A percentile compares a stretch with the other conserved stretches of the same genome.
Evolutionary conservation across 1,140 invertebrate genomes (phyloP).

Genomic region (Cydia pomonella): DNA sequence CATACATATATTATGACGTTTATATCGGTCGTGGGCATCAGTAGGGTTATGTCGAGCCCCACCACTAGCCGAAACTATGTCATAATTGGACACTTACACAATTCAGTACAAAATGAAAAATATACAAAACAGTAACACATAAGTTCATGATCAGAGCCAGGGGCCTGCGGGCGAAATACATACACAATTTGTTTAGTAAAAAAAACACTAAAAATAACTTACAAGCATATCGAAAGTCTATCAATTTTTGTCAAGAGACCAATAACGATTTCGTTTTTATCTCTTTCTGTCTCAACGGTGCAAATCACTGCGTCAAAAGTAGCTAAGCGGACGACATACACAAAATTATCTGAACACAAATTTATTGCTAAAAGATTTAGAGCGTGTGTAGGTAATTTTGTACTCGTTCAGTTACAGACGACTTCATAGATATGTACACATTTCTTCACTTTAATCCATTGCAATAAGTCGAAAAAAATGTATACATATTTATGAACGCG

Average conservation of each 20-base stretch:
- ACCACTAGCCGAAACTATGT: constrained; percentile 38
- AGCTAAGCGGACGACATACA: no score
- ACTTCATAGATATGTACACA: no score
- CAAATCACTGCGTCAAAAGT: not conserved
- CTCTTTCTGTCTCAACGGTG: not conserved
- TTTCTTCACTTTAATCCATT: no score
- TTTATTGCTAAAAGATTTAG: no score
- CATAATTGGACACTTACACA: not conserved
- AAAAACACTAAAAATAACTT: not conserved
- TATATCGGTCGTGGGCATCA: not conserved
- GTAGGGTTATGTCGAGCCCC: constrained; percentile 7
- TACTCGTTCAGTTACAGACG: no score
- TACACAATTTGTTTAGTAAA: not conserved
- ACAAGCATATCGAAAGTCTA: not conserved
- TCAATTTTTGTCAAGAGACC: not conserved
- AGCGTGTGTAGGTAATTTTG: no score
- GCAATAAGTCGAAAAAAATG: no score
- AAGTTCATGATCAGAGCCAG: constrained; percentile 16
- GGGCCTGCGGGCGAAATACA: constrained; percentile 1
- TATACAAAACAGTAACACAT: constrained; percentile 22
- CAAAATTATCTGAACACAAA: no score
- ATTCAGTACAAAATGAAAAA: constrained; percentile 30
- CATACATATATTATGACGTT: not conserved
- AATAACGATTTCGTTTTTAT: not conserved
- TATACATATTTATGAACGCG: no score